Evolutionary conservation across 2,888 invertebrate genomes (phyloP), one percentile per base, ranked within the genome.

Genomic region (Morpho helenor): DNA sequence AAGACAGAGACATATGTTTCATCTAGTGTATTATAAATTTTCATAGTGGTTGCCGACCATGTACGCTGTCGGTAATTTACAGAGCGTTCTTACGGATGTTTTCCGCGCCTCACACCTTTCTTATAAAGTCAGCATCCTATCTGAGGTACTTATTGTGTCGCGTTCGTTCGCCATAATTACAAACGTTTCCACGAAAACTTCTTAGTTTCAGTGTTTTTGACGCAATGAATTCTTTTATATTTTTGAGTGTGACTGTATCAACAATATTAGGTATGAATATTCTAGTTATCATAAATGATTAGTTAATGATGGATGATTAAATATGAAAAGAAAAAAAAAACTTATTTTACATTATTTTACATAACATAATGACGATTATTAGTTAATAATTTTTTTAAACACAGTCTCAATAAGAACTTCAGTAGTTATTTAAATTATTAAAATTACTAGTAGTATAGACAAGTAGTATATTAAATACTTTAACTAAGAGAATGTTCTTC

Each of bases 91-190:
- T 57, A 44, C 48, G 40, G 54, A 56, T 22, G 44, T 41, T 60
- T 52, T 58, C 48, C 51, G 46, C 53, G 58, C 57, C 23, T 56
- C 55, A 46, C 50, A 52, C 52, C 57, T 60, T 59, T 60, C 60
- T 57, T 45, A 70, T 63, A 64, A 61, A 65, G 58, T 52, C 53
- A 39, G 43, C 49, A 43, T 52, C 58, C 52, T 56, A 22, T 39
- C 46, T 49, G 16, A 43, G 41, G n/a, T 56, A 47, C 52, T 59
- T 53, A 53, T 40, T 41, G 61, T 59, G 59, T 43, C 40, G 45
- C 31, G 52, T 45, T 56, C 52, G 46, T 53, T 41, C 52, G 8
- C 49, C 49, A 50, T 56, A 60, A 31, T 51, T 41, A n/a, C n/a
- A 10, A 53, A 49, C 22, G n/a, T 39, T 8, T 9, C 3, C 43